Base-by-base conservation (phyloP, 2,113 vertebrate genomes). In the Anolis sagrei region DNA sequence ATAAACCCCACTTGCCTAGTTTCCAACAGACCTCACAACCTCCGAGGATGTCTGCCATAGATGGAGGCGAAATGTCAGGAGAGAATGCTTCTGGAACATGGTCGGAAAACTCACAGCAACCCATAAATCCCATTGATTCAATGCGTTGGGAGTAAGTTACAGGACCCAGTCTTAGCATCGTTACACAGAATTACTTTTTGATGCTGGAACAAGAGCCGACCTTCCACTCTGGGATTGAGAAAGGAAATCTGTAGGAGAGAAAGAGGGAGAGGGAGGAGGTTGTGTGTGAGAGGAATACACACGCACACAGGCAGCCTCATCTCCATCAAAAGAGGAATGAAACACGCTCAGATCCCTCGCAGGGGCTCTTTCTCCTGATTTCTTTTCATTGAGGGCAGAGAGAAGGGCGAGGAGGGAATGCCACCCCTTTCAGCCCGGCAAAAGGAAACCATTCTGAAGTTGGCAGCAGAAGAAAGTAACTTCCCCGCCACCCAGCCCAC, bases 221-320 rank as follows among this genome's bases (percentile, higher is more conserved):
- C 92, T 93, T 88, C 87, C 16, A 90, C 92, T 93, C 93, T 94
- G 94, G 92, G 92, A 85, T 70, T 74, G 36, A 8, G 44, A 83
- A 83, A 66, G 73, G 29, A 23, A 76, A 7, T 19, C 39, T 19
- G 44, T 18, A 9, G 62, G 34, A 1, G 18, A 16, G 73, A 39
- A 1, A 23, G 11, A 32, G 27, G n/a, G 29, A 13, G 32, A 1
- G 4, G 10, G 80, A 3, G 32, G 7, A 23, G n/a, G 25, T 66
- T 25, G n/a, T 39, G 58, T 7, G 3, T 3, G 61, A 25, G 21
- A 8, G 29, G 14, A 6, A 72, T 25, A 6, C 68, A 54, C 10
- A 49, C 58, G 48, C 36, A 76, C 39, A 13, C 19, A 2, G 2
- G 4, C n/a, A 44, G 27, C 58, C 48, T 49, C 48, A 9, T 34